Base-by-base conservation (phyloP, 2,888 invertebrate species). In the Tanytarsus gracilentus region DNA sequence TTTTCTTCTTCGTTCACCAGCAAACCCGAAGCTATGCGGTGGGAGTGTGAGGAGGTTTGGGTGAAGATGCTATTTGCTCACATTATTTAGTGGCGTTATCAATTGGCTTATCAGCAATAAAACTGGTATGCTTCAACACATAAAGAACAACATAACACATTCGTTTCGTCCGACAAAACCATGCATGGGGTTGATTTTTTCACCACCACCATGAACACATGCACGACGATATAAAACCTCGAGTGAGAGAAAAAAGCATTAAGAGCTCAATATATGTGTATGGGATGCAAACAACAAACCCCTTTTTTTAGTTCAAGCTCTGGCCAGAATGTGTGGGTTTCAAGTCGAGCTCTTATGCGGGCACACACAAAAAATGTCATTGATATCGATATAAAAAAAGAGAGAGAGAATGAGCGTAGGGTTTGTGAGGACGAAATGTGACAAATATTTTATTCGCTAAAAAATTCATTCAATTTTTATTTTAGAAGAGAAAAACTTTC, bases 41-140 rank as follows among this genome's bases (percentile, higher is more conserved):
- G 21, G 25, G 44, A 18, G 40, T 44, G 4, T 55, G 27, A 25
- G 27, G 23, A 16, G 30, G n/a, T n/a, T n/a, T n/a, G 25, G 30
- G 21, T 55, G 53, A 56, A 14, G 7, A 29, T 16, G 25, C 39
- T 55, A 25, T 55, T 56, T 52, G 52, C 30, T 16, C 29, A 16
- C 3, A 40, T 40, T 56, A 40, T 56, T 39, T 56, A 55, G 55
- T 55, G 55, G 26, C 55, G 23, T 56, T 56, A 56, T 56, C 55
- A 56, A 56, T 56, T 56, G 55, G 40, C 40, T 56, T 56, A 56
- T 56, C 55, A 56, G 16, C 55, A 56, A 56, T 56, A 56, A 56
- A 56, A 39, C 18, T 44, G 44, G 44, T 23, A 44, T 11, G 44
- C 44, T 44, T 44, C 44, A 44, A 9, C 44, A 44, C 44, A 18